Base-by-base conservation (phyloP, 2,888 invertebrate species). In the Caenorhabditis sp. region DNA sequence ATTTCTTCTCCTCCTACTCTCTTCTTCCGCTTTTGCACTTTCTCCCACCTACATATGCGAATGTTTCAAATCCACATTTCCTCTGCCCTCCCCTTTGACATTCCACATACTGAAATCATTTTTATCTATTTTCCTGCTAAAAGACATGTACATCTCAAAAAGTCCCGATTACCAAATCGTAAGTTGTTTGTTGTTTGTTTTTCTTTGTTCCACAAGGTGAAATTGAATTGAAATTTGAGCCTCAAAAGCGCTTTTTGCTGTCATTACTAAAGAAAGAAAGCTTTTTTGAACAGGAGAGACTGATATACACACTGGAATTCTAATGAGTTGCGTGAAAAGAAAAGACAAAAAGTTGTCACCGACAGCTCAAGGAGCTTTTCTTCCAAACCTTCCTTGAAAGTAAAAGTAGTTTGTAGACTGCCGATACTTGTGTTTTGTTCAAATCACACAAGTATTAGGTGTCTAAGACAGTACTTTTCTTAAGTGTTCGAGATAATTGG, bases 281-380 rank as follows among this genome's bases (percentile, higher is more conserved):
- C 47, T 35, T 28, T 28, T 35, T 35, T 32, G 32, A n/a, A 15
- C n/a, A 60, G 35, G 40, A 40, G 37, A 40, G 13, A n/a, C 20
- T 56, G 22, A n/a, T 50, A 50, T 35, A 11, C 70, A 8, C 47
- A 24, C 22, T 18, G 51, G 61, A 62, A 72, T 64, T 18, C 47
- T 20, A 56, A 71, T 71, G 62, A 71, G 69, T 69, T 24, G 47
- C 8, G 20, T 15, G 55, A 62, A 71, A 47, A 28, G 47, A 62
- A 62, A 47, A 44, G 13, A 53, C 1, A 32, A 37, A 22, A 47
- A 58, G 13, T 3, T 55, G 55, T 28, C 35, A 32, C 18, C 15
- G 55, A 26, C 32, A 60, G 2, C 37, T 35, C 61, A 51, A 40
- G 61, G 20, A 47, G 28, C 56, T 40, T 5, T 13, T 8, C 40